Evolutionary conservation across 2,113 vertebrate genomes (phyloP), one percentile per base, ranked within the genome.

Genomic region (Blennius ocellaris): DNA sequence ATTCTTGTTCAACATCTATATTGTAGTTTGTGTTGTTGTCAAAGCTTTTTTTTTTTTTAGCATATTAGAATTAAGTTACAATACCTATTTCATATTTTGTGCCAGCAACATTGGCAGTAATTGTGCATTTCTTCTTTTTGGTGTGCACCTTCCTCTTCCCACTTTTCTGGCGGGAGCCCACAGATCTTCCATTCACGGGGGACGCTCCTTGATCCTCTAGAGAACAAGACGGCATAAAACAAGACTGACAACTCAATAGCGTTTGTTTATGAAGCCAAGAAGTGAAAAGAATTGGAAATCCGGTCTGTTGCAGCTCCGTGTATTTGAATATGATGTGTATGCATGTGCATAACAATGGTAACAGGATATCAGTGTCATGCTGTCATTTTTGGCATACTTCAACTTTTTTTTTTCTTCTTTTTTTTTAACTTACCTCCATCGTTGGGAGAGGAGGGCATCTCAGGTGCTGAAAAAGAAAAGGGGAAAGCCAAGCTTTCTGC

Each of bases 31-130:
- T 45, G 11, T 12, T 51, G 7, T 37, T 2, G 5, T 59, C 6
- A 15, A 5, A 15, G 43, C 40, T 0, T 44, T 38, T 68, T 60
- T 1, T 1, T 1, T 58, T 59, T 49, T n/a, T 30, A 2, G 59
- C 39, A 17, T n/a, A 48, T 67, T 16, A 39, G 2, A 65, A 30
- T 9, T 1, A 47, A 2, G 14, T 45, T 40, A 17, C 44, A 56
- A 9, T 96, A 99, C 97, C 97, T 16, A 99, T 99, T 92, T 99
- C 97, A 83, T 99, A 99, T 94, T 99, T 99, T 71, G 97, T 98
- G 88, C 96, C 97, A 45, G 94, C 90, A 0, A 98, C 93, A 62
- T 99, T 99, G 73, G 96, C 95, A 12, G 95, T 95, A 90, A 99
- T 99, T 21, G 86, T 81, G 75, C 95, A 95, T 87, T 97, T 96